Conservation (phyloP, 1,140 invertebrate species). For the Drosophila elegans region DNA sequence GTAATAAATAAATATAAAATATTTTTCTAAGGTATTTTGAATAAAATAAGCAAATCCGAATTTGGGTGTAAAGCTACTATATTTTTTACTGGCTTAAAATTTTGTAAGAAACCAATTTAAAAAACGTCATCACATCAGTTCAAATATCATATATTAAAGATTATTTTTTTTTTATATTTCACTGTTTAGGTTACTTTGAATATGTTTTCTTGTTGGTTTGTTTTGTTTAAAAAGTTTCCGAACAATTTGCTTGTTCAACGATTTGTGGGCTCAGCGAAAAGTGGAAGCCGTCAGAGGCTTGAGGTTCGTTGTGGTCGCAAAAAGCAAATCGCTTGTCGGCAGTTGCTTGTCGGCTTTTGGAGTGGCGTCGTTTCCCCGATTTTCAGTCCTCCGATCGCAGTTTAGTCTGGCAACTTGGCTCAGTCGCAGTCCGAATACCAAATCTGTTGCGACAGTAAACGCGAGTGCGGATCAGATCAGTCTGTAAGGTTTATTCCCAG, state of each 20-base stretch:
- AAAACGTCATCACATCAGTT: no score
- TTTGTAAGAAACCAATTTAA: no score
- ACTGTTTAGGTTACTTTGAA: not conserved
- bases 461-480: conserved; percentile 67
- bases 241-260: conserved; percentile 40
- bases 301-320: conserved; percentile 13
- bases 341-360: conserved; percentile 31
- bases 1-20: no score
- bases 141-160: no score
- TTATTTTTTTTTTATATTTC: not conserved
- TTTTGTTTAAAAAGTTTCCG: conserved; percentile 24
- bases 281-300: conserved; percentile 42
- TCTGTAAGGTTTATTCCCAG: conserved; percentile 5
- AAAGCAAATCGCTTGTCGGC: conserved; percentile 21
- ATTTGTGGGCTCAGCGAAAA: conserved; percentile 67
- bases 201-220: conserved; percentile 1
- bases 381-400: conserved; percentile 40
- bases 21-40: no score
- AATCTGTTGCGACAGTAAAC: conserved; percentile 78
- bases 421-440: conserved; percentile 57
- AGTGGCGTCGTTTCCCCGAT: conserved; percentile 18
- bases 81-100: no score
- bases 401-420: conserved; percentile 24
- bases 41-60: no score
- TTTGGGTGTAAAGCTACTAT: no score